Evolutionary conservation across 2,113 vertebrate species (phyloP).

Genomic region (Myotis davidii): DNA sequence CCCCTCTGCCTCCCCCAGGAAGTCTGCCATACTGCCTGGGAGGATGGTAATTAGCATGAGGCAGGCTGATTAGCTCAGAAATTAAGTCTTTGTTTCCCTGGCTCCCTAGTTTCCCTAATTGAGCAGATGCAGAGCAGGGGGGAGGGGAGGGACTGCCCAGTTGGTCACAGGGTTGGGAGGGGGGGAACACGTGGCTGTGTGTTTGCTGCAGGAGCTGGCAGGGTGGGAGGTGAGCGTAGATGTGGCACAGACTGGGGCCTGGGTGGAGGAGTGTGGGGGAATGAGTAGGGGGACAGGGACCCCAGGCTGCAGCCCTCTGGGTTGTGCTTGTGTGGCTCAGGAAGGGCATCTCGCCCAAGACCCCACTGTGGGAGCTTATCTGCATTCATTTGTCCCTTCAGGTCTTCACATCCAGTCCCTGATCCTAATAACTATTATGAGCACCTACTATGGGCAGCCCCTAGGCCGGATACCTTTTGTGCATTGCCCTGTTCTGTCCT

Average conservation of each 20-base stretch:
- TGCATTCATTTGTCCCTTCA: not conserved
- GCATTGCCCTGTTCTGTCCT: not conserved
- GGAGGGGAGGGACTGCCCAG: not conserved
- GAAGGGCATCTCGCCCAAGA: not conserved
- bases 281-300: not conserved
- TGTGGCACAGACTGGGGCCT: accelerated
- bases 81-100: constrained; percentile 84
- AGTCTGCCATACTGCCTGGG: constrained; percentile 79
- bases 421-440: not conserved
- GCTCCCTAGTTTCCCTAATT: constrained; percentile 71
- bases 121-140: constrained; percentile 80
- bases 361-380: not conserved
- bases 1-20: constrained; percentile 48
- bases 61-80: constrained; percentile 86
- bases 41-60: constrained; percentile 85
- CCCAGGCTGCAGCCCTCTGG: not conserved
- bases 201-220: not conserved
- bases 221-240: not conserved
- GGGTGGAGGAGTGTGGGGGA: not conserved
- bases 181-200: not conserved
- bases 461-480: not conserved
- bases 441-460: not conserved
- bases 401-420: not conserved
- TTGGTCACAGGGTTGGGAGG: not conserved
- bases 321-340: not conserved